Base-by-base conservation (phyloP, 2,888 invertebrate genomes). In the Chrysopilus asiliformis region DNA sequence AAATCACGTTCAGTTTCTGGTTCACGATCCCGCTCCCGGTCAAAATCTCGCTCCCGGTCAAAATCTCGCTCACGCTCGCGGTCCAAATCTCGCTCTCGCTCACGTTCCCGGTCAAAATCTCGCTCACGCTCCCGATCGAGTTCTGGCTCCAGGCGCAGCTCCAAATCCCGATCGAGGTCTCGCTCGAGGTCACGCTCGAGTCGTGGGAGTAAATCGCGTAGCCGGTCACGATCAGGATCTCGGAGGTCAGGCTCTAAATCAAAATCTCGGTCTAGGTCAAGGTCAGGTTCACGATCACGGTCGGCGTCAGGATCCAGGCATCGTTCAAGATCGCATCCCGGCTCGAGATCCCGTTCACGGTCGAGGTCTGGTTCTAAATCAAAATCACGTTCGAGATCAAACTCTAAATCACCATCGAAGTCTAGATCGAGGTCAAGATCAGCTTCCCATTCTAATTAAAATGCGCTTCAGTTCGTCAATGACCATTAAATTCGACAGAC, bases 21-120 rank as follows among this genome's bases (percentile, higher is more conserved):
- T 14, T 29, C 26, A 15, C 13, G 32, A 4, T 66, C 67, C 1
- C 58, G 58, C 36, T 65, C 66, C 16, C 52, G 51, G 26, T 58
- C 42, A 4, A 24, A 27, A 17, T 38, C 40, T n/a, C 22, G 29
- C 12, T 44, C 44, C 13, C n/a, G 39, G 10, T 41, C 43, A 4
- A 13, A 25, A 9, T 36, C 33, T 14, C 26, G 17, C 12, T 27
- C 27, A 4, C 47, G 49, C 4, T 55, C 53, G 1, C 40, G 44
- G 15, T 53, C 55, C 30, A 57, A 50, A 49, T 52, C 67, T 49
- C 51, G 54, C 32, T 57, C 57, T 20, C 32, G 52, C 34, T 58
- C 56, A 12, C 56, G 58, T 33, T 60, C 60, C n/a, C 41, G 58
- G 2, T 63, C 61, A 1, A 51, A 53, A 18, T 62, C 65, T 0